phyloP scores from a whole-genome alignment of 2,888 invertebrate genomes.

The Ichneumon xanthorius region DNA sequence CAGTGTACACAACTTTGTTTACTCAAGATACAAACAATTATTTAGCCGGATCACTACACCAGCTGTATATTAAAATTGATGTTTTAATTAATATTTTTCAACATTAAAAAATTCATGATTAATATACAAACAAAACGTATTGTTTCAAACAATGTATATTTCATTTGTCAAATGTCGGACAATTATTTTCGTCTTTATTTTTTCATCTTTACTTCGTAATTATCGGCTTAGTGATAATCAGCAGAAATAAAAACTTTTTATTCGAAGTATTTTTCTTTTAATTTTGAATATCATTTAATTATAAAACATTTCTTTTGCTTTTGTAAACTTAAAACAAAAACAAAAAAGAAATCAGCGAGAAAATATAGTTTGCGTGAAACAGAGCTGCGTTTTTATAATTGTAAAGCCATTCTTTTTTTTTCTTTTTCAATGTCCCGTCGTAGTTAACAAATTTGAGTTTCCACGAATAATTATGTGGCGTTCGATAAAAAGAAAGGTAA shows the following conservation, averaged over 20 bases:
- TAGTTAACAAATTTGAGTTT: neutral
- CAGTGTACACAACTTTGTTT: neutral
- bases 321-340: too few species aligned
- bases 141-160: too few species aligned
- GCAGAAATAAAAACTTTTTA: neutral
- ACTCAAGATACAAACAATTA: neutral
- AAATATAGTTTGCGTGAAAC: too few species aligned
- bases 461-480: neutral
- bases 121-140: too few species aligned
- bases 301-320: too few species aligned
- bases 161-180: neutral
- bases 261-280: neutral
- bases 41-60: neutral
- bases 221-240: neutral
- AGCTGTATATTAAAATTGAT: neutral
- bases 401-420: too few species aligned
- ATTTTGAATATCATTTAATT: too few species aligned
- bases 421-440: neutral
- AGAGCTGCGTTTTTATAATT: too few species aligned
- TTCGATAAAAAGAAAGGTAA: neutral
- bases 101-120: neutral
- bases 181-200: neutral
- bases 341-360: too few species aligned
- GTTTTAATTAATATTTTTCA: too few species aligned
- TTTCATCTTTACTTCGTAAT: neutral